Conservation (phyloP, 2,113 vertebrate species). For the Circaetus cinerascens region DNA sequence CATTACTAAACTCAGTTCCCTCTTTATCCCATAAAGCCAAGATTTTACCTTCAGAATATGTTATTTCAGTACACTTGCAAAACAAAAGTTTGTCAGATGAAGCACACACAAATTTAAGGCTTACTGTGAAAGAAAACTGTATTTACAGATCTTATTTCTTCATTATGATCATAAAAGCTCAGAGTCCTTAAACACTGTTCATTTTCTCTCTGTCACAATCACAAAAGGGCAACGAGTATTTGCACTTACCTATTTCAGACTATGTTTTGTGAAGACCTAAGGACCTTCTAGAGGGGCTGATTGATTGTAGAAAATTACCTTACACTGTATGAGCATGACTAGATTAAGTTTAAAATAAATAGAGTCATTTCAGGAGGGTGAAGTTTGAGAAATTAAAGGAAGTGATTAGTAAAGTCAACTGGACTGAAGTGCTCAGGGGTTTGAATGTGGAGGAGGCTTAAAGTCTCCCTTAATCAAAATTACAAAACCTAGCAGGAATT, state of each 20-base stretch:
- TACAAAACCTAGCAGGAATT: slow-evolving; percentile 5
- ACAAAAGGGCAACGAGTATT: neutral
- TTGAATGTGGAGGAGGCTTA: slow-evolving; percentile 8
- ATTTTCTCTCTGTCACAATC: neutral
- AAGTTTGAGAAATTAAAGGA: neutral
- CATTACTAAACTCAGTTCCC: neutral
- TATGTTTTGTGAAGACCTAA: neutral
- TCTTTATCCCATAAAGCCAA: neutral
- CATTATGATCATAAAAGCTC: neutral
- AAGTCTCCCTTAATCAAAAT: slow-evolving; percentile 16
- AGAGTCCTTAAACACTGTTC: neutral
- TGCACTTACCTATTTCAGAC: neutral
- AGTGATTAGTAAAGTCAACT: neutral
- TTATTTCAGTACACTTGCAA: neutral
- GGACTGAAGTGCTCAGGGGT: neutral
- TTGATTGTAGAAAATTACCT: slow-evolving; percentile 39
- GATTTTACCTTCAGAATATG: neutral
- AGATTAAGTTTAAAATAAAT: slow-evolving; percentile 25
- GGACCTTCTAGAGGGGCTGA: neutral
- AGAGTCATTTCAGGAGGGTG: neutral
- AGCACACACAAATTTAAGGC: neutral
- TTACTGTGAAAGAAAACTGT: neutral
- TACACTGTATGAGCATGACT: neutral
- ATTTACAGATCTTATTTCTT: neutral
- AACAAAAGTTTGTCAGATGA: neutral